Conservation (phyloP, 2,888 invertebrate species). For the Chrysopilus asiliformis region DNA sequence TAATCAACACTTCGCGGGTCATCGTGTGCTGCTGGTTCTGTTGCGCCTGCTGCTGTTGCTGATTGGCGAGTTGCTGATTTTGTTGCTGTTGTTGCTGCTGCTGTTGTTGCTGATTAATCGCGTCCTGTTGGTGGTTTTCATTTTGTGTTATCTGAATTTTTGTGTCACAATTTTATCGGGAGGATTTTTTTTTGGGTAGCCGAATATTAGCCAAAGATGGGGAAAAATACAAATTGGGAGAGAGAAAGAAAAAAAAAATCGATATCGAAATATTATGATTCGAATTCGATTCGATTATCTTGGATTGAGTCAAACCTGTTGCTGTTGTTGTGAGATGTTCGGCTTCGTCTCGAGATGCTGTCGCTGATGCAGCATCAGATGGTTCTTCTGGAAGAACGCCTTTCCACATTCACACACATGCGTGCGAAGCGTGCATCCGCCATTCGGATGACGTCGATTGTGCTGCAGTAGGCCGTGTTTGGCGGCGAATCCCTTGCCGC, state of each 20-base stretch:
- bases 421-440: conserved; percentile 63
- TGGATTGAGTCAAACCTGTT: conserved; percentile 22
- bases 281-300: conserved; percentile 2
- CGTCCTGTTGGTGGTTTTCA: conserved; percentile 22
- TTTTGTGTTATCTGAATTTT: conserved; percentile 24
- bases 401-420: conserved; percentile 74
- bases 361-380: conserved; percentile 65
- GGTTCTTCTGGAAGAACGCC: conserved; percentile 77
- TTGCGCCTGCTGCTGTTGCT: conserved; percentile 19
- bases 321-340: conserved; percentile 31
- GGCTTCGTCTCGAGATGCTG: conserved; percentile 48
- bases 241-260: conserved; percentile 2
- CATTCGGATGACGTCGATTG: conserved; percentile 64
- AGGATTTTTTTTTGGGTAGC: too few relatives aligned
- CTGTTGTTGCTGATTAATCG: conserved; percentile 32
- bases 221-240: too few relatives aligned
- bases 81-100: conserved; percentile 31
- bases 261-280: conserved; percentile 5
- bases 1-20: conserved; percentile 36
- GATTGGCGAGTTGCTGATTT: conserved; percentile 18
- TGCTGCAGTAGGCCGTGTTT: conserved; percentile 72
- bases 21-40: conserved; percentile 24
- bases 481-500: conserved; percentile 69
- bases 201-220: too few relatives aligned
- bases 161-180: too few relatives aligned